Base-by-base conservation (phyloP, 1,140 invertebrate genomes). In the Temnothorax curvispinosus region DNA sequence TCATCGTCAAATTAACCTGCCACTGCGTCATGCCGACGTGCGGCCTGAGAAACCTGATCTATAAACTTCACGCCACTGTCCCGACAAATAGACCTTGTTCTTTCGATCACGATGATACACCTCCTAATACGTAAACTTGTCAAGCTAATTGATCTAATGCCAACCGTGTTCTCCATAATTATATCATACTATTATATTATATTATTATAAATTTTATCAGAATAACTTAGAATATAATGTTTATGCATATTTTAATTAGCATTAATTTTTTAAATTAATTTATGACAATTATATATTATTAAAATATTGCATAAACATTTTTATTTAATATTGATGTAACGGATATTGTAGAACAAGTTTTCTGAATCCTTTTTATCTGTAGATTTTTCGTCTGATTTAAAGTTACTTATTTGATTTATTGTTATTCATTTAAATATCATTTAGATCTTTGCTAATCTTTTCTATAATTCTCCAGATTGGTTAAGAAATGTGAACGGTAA, bases 1-100 rank as follows among this genome's bases (percentile, higher is more conserved):
- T 89, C 88, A 77, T 90, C 85, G 88, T 58, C 77, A 88, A 87
- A 89, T 89, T 85, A 89, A 89, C 85, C 84, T 72, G 67, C 58
- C 69, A 71, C 54, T 81, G 82, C 81, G 56, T 54, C 81, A 58
- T 18, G 52, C 50, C 75, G 35, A 44, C 77, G 88, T 86, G 52
- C 64, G 15, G 62, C 3, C 13, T 47, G 72, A 77, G 84, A 71
- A 85, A 54, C 87, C 54, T 85, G 87, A 81, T 89, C 87, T 82
- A 54, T 89, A 86, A 88, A 88, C 87, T 78, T 76, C 38, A 41
- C 81, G 52, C 32, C 13, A 50, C 65, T 50, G 41, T 47, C 50
- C 21, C 62, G 71, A 87, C 71, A 87, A 87, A 85, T 85, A 85
- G 47, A 74, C 44, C 78, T 60, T 27, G 56, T 69, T 69, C 13